phyloP scores from a whole-genome alignment of 2,888 invertebrate genomes.

The Corythucha ciliata region DNA sequence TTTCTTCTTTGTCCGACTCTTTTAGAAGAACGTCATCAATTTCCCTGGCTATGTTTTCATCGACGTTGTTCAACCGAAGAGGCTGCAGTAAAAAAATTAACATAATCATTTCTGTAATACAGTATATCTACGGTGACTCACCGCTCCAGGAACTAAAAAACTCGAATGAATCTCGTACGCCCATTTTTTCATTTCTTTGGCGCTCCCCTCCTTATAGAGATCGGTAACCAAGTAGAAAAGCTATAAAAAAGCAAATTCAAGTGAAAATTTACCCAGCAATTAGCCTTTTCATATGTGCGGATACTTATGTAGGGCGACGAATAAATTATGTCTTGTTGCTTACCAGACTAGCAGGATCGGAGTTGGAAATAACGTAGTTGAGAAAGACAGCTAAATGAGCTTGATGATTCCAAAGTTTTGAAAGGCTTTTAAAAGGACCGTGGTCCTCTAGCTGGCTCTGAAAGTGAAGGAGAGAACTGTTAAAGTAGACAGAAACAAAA shows the following conservation, averaged over 20 bases:
- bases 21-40: slow-evolving; percentile 77
- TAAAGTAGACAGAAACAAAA: too few species aligned
- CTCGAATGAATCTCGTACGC: slow-evolving; percentile 98
- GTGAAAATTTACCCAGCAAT: background rate
- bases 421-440: slow-evolving; percentile 79
- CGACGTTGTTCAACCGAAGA: slow-evolving; percentile 65
- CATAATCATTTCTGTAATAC: slow-evolving; percentile 37
- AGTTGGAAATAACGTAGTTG: slow-evolving; percentile 77
- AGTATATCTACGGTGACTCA: slow-evolving; percentile 46
- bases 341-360: slow-evolving; percentile 67
- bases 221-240: slow-evolving; percentile 87
- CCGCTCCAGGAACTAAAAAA: slow-evolving; percentile 82
- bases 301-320: too few species aligned
- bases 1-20: slow-evolving; percentile 83
- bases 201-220: slow-evolving; percentile 72
- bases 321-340: slow-evolving; percentile 36
- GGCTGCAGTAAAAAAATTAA: slow-evolving; percentile 48
- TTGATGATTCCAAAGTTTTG: slow-evolving; percentile 70
- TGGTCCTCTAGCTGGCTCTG: slow-evolving; percentile 71
- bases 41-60: slow-evolving; percentile 79
- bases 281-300: too few species aligned
- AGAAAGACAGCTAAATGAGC: slow-evolving; percentile 91
- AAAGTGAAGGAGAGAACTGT: slow-evolving; percentile 35
- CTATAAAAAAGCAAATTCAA: slow-evolving; percentile 42
- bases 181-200: slow-evolving; percentile 92